Evolutionary conservation across 23 tunicate species (phyloP), one percentile per base, ranked within the genome.

Genomic region (Trididemnum clinides): DNA sequence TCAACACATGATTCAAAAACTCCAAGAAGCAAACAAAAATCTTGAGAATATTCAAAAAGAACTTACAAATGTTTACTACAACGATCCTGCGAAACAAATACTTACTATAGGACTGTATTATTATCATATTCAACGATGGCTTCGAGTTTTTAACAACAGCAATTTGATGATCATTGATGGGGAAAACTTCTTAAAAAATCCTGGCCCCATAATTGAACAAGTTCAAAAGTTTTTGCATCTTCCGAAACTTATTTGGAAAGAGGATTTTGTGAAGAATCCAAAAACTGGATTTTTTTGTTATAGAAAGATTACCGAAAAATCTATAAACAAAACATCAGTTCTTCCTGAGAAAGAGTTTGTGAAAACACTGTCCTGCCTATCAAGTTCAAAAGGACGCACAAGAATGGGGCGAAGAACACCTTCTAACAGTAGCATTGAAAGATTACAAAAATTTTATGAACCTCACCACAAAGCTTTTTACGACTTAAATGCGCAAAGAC

Each of bases 301-400:
- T 0, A 58, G 57, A 34, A 66, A 72, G 26, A 33, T 64, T 12
- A 72, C 51, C 6, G 72, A 49, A 30, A 6, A 36, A n/a, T 2
- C 6, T 2, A 21, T 74, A 51, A 78, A 78, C 35, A 51, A 19
- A 28, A 10, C 51, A 35, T 1, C 37, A 7, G n/a, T n/a, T n/a
- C n/a, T n/a, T n/a, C n/a, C n/a, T n/a, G n/a, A n/a, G n/a, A n/a
- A n/a, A n/a, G n/a, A n/a, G n/a, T n/a, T n/a, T n/a, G n/a, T n/a
- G n/a, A n/a, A n/a, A n/a, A n/a, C n/a, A n/a, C n/a, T n/a, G n/a
- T n/a, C n/a, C n/a, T 83, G 87, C 33, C 10, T 83, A 33, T 44
- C 50, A 1, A 50, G 71, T 27, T 23, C n/a, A 26, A 87, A 87
- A 80, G 91, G 91, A 51, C 38, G 91, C 29, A 75, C 91, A 1